Evolutionary conservation across 1,140 invertebrate genomes (phyloP).

Genomic region (Cyrtorhinus lividipennis): DNA sequence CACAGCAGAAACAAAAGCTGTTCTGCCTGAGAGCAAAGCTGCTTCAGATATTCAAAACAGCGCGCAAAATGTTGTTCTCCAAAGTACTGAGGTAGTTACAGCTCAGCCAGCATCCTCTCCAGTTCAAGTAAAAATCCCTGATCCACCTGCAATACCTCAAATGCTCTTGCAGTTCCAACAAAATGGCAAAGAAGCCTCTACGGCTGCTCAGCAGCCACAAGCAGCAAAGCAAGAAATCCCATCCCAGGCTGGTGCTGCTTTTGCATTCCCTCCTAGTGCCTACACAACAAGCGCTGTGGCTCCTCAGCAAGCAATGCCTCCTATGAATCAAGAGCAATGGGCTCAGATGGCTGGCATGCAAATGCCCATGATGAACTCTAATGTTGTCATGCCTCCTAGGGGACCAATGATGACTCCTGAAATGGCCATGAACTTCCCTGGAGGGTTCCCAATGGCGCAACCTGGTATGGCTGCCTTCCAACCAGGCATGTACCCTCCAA

Average conservation of each 20-base stretch:
- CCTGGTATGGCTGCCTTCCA: conserved; percentile 3
- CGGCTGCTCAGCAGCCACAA: neutral
- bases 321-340: neutral
- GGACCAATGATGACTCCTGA: neutral
- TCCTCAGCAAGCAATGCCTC: conserved; percentile 6
- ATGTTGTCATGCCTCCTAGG: neutral
- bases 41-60: neutral
- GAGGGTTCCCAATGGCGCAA: neutral
- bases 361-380: neutral
- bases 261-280: neutral
- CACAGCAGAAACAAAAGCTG: neutral
- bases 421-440: neutral
- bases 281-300: neutral
- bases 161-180: conserved; percentile 13
- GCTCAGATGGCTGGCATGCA: neutral
- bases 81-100: neutral
- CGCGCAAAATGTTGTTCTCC: neutral
- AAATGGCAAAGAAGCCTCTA: conserved; percentile 13
- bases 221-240: neutral
- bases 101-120: neutral
- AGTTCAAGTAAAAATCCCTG: conserved; percentile 8
- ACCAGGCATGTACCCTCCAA: neutral
- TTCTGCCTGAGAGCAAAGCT: neutral
- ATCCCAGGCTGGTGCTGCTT: no score
- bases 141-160: conserved; percentile 17